Evolutionary conservation across 1,140 invertebrate genomes (phyloP).

Genomic region (Eurosta solidaginis): DNA sequence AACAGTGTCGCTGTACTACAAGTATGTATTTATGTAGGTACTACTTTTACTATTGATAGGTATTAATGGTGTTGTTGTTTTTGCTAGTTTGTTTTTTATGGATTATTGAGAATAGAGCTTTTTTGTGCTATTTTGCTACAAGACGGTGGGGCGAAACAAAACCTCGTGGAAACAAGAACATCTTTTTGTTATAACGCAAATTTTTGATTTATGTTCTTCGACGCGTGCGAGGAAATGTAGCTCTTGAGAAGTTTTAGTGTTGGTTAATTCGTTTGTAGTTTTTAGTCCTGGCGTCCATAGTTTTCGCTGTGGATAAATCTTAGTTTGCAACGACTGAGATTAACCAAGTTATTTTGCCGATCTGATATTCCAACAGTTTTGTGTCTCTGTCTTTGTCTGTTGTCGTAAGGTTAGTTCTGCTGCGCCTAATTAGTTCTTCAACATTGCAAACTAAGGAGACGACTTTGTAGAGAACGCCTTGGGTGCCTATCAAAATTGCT

Average conservation of each 20-base stretch:
- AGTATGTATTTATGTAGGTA: background rate
- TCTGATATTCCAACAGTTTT: no score
- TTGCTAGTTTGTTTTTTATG: background rate
- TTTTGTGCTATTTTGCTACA: no score
- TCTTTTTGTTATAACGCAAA: background rate
- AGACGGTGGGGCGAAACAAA: background rate
- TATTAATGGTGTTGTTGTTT: background rate
- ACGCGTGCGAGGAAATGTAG: conserved; percentile 1
- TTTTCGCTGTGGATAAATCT: no score
- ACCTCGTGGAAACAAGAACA: background rate
- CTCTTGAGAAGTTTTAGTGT: background rate
- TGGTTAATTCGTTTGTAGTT: background rate
- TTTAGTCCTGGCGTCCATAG: no score
- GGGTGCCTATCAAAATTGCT: no score
- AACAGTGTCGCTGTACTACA: conserved; percentile 1
- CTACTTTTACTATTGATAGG: background rate
- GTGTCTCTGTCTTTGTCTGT: no score
- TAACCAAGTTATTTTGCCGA: no score
- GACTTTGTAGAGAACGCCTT: no score
- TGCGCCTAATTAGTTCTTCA: no score
- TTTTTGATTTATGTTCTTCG: conserved; percentile 10
- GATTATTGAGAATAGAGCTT: background rate
- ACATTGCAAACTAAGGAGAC: no score
- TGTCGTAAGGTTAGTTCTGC: no score
- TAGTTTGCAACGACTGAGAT: no score